These are phyloP conservation scores for Steatocranus sp. DNA, from an alignment of 2,797 vertebrate species.

Conservation along the genomic window DNA sequence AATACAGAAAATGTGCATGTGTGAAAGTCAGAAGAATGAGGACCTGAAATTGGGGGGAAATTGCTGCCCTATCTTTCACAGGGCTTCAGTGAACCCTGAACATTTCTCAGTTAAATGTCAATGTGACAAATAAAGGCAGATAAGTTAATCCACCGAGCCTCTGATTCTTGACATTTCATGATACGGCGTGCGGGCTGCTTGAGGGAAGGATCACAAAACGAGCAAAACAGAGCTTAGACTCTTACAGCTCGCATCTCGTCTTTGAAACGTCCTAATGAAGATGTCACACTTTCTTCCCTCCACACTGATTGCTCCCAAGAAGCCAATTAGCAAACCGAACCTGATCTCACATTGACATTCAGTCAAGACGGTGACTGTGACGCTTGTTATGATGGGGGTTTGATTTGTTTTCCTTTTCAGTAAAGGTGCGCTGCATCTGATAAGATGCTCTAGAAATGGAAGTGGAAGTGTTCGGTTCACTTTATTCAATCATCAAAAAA, in stretches of 20 bases:
- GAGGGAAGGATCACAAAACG: conserved; percentile 23
- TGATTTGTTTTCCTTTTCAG: conserved; percentile 49
- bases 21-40: conserved; percentile 5
- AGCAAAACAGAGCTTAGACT: conserved; percentile 10
- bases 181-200: conserved; percentile 36
- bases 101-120: conserved; percentile 49
- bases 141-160: conserved; percentile 56
- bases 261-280: conserved; percentile 45
- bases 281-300: conserved; percentile 33
- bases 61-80: conserved; percentile 20
- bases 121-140: conserved; percentile 57
- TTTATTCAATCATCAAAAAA: conserved; percentile 47
- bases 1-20: conserved; percentile 10
- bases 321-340: conserved; percentile 42
- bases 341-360: conserved; percentile 25
- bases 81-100: conserved; percentile 16
- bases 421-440: conserved; percentile 30
- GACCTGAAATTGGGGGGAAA: conserved; percentile 20
- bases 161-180: conserved; percentile 56
- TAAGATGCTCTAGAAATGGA: conserved; percentile 16
- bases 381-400: conserved; percentile 2
- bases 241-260: conserved; percentile 7
- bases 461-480: conserved; percentile 10
- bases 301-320: conserved; percentile 22
- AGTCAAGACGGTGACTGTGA: conserved; percentile 5